Conservation (phyloP, 2,888 invertebrate genomes). For the Serripes groenlandicus region DNA sequence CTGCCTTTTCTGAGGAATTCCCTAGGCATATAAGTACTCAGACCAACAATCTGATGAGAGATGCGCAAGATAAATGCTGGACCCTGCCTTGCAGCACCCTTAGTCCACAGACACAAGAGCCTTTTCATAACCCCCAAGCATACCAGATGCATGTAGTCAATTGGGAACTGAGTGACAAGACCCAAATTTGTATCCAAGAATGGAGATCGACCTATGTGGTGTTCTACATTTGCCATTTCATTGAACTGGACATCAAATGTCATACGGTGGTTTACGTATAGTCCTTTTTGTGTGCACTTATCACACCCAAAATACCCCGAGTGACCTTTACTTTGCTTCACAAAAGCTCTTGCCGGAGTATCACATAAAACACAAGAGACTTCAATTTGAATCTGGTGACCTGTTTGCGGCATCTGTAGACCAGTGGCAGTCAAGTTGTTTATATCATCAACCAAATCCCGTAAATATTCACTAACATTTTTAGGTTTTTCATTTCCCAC, state of each 20-base stretch:
- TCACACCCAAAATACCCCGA: slow-evolving; percentile 79
- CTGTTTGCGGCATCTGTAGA: too few relatives aligned
- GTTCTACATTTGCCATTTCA: slow-evolving; percentile 59
- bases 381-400: slow-evolving; percentile 38
- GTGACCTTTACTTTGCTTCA: slow-evolving; percentile 76
- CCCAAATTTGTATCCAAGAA: slow-evolving; percentile 58
- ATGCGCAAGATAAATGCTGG: slow-evolving; percentile 21
- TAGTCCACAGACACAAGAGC: slow-evolving; percentile 64
- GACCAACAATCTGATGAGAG: slow-evolving; percentile 13
- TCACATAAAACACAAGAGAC: slow-evolving; percentile 76
- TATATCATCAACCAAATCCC: too few relatives aligned
- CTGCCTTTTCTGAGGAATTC: slow-evolving; percentile 79
- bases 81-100: slow-evolving; percentile 57
- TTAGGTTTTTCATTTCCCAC: too few relatives aligned
- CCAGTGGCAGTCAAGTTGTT: too few relatives aligned
- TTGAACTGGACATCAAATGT: slow-evolving; percentile 63
- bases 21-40: slow-evolving; percentile 40
- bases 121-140: slow-evolving; percentile 77
- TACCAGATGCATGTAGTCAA: slow-evolving; percentile 82
- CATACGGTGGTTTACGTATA: slow-evolving; percentile 46
- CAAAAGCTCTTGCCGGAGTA: slow-evolving; percentile 77
- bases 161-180: slow-evolving; percentile 72
- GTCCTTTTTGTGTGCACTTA: slow-evolving; percentile 70
- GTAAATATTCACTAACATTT: too few relatives aligned
- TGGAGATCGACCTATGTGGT: slow-evolving; percentile 67